Percentiles rank a stretch among this genome's conserved stretches.
These are phyloP conservation scores for Drosophila equinoxialis DNA, from an alignment of 1,140 invertebrate genomes.

Conservation along the genomic window DNA sequence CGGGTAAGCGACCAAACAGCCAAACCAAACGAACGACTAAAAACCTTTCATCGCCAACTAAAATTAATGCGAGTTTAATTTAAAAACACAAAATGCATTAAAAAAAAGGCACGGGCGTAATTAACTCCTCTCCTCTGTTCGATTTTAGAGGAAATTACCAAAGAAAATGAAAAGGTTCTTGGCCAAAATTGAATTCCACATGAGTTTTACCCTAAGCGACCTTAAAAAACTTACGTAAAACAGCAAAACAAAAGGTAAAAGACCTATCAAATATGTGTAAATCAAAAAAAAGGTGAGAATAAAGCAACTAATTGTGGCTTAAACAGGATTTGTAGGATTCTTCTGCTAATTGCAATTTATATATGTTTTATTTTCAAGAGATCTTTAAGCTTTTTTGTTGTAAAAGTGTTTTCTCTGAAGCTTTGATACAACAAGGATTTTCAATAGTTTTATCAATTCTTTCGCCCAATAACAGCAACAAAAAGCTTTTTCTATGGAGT, in stretches of 20 bases:
- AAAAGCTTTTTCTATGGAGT: too few relatives aligned
- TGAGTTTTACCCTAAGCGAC: too few relatives aligned
- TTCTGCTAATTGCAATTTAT: not conserved
- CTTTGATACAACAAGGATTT: too few relatives aligned
- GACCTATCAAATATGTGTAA: not conserved
- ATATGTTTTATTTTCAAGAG: too few relatives aligned
- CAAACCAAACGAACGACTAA: not conserved
- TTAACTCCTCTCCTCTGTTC: too few relatives aligned
- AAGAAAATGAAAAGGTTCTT: not conserved
- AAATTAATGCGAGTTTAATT: conserved; percentile 45
- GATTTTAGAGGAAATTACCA: not conserved
- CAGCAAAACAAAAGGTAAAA: not conserved
- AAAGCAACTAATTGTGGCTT: not conserved
- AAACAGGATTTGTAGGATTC: not conserved
- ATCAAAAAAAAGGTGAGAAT: not conserved
- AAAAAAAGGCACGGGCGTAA: not conserved
- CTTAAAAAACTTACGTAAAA: too few relatives aligned
- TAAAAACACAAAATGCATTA: too few relatives aligned
- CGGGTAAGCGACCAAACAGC: not conserved
- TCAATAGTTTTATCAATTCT: too few relatives aligned
- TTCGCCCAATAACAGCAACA: too few relatives aligned
- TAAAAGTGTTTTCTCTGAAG: too few relatives aligned
- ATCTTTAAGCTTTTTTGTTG: too few relatives aligned
- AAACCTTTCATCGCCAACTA: conserved; percentile 16
- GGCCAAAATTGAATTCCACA: too few relatives aligned